Base-by-base conservation (phyloP, 2,888 invertebrate genomes). In the Acrobeloides nanus region DNA sequence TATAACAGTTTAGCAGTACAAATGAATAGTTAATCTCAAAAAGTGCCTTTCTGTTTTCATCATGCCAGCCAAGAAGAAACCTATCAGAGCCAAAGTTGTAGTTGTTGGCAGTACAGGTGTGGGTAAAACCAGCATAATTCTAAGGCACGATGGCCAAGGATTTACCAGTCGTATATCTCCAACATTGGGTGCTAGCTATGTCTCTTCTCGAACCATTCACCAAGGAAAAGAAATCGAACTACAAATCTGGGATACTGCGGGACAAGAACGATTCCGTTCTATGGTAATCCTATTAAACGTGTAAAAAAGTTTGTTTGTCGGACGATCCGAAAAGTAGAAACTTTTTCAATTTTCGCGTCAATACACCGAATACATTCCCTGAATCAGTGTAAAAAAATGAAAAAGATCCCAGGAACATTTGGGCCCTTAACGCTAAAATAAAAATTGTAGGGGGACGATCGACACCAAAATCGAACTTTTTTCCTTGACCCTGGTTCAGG, bases 61-160 rank as follows among this genome's bases (percentile, higher is more conserved):
- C 32, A 5, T 4, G n/a, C n/a, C n/a, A n/a, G n/a, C 15, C 51
- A 6, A 17, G 15, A 17, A 48, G 31, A 39, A 40, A 15, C 48
- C 47, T 38, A 29, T 54, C 20, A 48, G 40, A 20, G 54, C 54
- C 3, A 53, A 53, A 48, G 56, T 56, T 31, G 56, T 56, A 2
- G 35, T 56, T 32, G 32, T 56, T 17, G 56, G 56, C 24, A 38
- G 41, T 35, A 38, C 46, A 31, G 63, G 63, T 10, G 63, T 63
- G 8, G 63, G 63, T 1, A 63, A 63, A 45, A 63, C 63, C 15
- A 44, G 44, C 3, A 65, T 63, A 25, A 44, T 64, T 21, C 39
- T 64, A 12, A 41, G 65, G 5, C 54, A 60, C 31, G 57, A 63
- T 26, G 58, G 58, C 7, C 53, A 60, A 18, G 53, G 48, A 4